Percentiles rank a stretch among this genome's conserved stretches.
phyloP scores from a whole-genome alignment of 2,797 vertebrate genomes.

The Ataeniobius toweri region DNA sequence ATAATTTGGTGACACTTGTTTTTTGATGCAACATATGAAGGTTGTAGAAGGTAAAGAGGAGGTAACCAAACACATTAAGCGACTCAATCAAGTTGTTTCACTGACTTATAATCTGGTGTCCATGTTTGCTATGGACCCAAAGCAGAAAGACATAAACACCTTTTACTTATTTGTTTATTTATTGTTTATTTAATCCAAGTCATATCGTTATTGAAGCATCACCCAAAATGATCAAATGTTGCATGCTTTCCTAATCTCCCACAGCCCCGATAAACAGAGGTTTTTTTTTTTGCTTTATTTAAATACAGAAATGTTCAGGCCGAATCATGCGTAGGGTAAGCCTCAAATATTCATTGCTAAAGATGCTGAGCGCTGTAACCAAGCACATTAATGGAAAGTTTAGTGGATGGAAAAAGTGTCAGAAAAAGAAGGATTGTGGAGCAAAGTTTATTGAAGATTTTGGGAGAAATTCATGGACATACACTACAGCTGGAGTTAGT shows the following conservation, averaged over 20 bases:
- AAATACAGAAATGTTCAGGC: background rate
- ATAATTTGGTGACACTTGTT: too few species aligned
- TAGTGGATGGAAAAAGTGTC: background rate
- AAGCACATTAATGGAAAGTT: background rate
- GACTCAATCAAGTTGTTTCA: too few species aligned
- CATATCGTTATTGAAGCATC: background rate
- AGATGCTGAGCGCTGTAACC: background rate
- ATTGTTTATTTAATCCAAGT: too few species aligned
- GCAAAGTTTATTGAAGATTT: background rate
- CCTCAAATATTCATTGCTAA: background rate
- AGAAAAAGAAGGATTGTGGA: background rate
- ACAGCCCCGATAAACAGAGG: background rate
- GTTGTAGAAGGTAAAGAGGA: too few species aligned
- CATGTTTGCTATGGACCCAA: too few species aligned
- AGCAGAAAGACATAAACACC: too few species aligned
- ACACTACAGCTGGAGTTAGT: background rate
- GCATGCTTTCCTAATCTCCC: background rate
- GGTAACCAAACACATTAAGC: too few species aligned
- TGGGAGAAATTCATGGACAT: background rate
- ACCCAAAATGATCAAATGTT: background rate
- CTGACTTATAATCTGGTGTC: too few species aligned
- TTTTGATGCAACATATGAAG: background rate
- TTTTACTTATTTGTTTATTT: too few species aligned
- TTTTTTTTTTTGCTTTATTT: background rate
- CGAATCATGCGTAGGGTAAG: background rate